Percentiles rank a stretch among this genome's conserved stretches.
Conservation (phyloP, 53 echinoderm and acorn worm species). For the Actinopyga echinites region DNA sequence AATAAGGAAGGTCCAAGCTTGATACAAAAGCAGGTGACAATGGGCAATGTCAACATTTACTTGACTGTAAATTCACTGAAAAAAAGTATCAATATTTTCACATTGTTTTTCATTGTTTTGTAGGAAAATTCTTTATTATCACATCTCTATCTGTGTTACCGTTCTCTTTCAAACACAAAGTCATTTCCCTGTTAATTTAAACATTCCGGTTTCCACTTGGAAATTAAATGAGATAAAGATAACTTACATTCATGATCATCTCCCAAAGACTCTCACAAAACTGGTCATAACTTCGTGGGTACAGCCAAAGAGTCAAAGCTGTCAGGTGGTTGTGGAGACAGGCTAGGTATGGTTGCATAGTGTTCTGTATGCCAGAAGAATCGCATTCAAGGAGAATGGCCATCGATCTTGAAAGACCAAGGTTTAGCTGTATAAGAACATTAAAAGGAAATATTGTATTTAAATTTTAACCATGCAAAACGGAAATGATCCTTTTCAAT, state of each 20-base stretch:
- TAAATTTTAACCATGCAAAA: no score
- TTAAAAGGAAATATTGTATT: no score
- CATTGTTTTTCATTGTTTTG: no score
- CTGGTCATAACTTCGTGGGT: conserved; percentile 62
- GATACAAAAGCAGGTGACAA: no score
- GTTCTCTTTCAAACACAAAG: no score
- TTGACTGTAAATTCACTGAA: neutral
- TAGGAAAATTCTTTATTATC: no score
- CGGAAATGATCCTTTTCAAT: no score
- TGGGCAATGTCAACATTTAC: conserved; percentile 51
- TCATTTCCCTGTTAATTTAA: no score
- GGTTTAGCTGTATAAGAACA: conserved; percentile 1
- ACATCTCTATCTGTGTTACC: no score
- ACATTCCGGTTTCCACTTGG: no score
- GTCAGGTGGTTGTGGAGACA: conserved; percentile 79
- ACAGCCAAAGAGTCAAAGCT: conserved; percentile 74
- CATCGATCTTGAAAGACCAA: neutral
- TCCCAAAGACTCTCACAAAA: conserved; percentile 76
- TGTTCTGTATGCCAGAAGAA: conserved; percentile 39
- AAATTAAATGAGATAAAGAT: neutral
- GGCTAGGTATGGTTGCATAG: conserved; percentile 72
- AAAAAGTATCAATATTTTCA: neutral
- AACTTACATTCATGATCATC: conserved; percentile 65
- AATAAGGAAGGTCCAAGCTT: no score
- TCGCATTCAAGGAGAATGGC: neutral